phyloP scores from a whole-genome alignment of 2,113 vertebrate species.

The Mesocricetus auratus region DNA sequence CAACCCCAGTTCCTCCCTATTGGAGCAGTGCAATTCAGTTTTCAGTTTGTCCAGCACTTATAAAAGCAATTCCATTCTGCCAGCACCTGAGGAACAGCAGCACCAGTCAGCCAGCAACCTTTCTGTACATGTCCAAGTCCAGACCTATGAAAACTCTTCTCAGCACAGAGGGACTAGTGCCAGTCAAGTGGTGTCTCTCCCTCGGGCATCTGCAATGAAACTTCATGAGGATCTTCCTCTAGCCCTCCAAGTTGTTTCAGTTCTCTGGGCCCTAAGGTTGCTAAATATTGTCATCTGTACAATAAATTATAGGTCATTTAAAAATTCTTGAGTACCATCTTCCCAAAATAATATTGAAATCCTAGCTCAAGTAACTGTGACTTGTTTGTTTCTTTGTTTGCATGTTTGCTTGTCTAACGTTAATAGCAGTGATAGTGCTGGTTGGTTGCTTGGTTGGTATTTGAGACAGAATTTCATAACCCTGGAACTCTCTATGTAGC shows the following conservation, averaged over 20 bases:
- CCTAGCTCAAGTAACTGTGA: not conserved
- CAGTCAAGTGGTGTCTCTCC: not conserved
- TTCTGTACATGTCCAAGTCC: not conserved
- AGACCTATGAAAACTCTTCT: not conserved
- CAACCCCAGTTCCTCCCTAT: not conserved
- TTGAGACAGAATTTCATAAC: not conserved
- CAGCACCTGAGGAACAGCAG: not conserved
- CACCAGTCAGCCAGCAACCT: not conserved
- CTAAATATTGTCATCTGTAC: not conserved
- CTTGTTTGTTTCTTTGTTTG: not conserved
- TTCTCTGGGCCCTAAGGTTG: not conserved
- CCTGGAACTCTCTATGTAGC: not conserved
- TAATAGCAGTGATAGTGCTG: not conserved
- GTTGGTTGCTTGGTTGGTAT: not conserved
- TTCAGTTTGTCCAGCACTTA: not conserved
- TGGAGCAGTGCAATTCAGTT: constrained; percentile 2
- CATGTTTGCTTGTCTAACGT: not conserved
- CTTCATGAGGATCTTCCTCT: not conserved
- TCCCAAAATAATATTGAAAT: not conserved
- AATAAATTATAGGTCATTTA: not conserved
- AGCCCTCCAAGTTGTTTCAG: constrained; percentile 3
- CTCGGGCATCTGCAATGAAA: not conserved
- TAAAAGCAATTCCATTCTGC: not conserved
- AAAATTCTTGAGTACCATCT: not conserved
- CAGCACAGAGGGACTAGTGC: not conserved